Conservation (phyloP, 2,113 vertebrate genomes). For the Cepphus grylle region DNA sequence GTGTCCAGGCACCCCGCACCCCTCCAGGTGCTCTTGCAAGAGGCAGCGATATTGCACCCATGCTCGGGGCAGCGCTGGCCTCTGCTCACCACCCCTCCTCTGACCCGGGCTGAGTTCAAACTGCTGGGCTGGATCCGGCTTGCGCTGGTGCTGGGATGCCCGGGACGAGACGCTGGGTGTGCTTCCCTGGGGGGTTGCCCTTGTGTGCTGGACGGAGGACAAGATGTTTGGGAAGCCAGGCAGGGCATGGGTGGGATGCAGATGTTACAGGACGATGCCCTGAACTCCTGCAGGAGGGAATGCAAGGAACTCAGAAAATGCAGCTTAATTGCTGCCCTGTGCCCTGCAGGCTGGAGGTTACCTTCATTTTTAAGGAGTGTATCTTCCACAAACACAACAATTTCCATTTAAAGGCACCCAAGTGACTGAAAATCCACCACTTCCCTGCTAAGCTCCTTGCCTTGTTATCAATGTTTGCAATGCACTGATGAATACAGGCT, state of each 20-base stretch:
- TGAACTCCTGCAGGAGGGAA: conserved; percentile 49
- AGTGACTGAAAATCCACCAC: neutral
- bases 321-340: conserved; percentile 29
- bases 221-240: conserved; percentile 37
- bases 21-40: neutral
- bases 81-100: neutral
- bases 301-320: conserved; percentile 54
- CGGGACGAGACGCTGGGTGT: neutral
- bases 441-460: neutral
- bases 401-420: conserved; percentile 18
- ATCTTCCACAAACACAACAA: conserved; percentile 14
- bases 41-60: rapidly evolving
- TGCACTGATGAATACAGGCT: neutral
- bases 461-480: neutral
- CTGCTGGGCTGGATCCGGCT: neutral
- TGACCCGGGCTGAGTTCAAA: neutral
- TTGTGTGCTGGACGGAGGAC: neutral
- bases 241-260: conserved; percentile 46
- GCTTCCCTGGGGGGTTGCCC: neutral
- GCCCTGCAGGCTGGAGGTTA: conserved; percentile 1
- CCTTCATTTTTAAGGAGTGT: conserved; percentile 54
- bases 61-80: neutral
- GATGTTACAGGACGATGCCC: conserved; percentile 7
- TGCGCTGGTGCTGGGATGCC: neutral
- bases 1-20: neutral